phyloP scores from a whole-genome alignment of 2,888 invertebrate genomes.

The Tiliacea aurago region DNA sequence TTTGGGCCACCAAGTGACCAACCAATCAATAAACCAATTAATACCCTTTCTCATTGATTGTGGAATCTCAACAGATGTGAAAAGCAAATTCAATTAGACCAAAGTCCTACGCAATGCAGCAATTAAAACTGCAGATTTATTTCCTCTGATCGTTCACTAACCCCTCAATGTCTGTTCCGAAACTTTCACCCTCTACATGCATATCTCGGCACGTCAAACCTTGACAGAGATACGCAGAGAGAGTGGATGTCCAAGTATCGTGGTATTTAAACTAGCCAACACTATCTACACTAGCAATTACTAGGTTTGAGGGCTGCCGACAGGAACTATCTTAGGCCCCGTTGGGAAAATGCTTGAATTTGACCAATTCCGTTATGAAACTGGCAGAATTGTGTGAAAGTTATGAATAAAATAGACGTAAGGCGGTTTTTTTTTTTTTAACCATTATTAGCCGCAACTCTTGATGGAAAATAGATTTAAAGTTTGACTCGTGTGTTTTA shows the following conservation, averaged over 20 bases:
- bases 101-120: constrained; percentile 52
- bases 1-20: constrained; percentile 13
- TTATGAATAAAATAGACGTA: background rate
- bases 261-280: constrained; percentile 54
- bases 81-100: constrained; percentile 28
- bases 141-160: constrained; percentile 47
- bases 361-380: background rate
- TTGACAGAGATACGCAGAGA: constrained; percentile 64
- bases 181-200: constrained; percentile 67
- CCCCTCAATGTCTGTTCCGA: constrained; percentile 39
- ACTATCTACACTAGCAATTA: constrained; percentile 57
- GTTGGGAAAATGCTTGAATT: constrained; percentile 6
- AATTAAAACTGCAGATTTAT: constrained; percentile 58
- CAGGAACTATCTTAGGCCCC: constrained; percentile 34
- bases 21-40: constrained; percentile 40
- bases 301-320: constrained; percentile 54
- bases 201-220: constrained; percentile 62
- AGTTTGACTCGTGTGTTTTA: background rate
- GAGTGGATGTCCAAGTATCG: constrained; percentile 61
- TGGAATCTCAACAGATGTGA: constrained; percentile 32
- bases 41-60: constrained; percentile 25
- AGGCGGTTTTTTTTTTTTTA: background rate
- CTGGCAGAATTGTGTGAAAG: background rate
- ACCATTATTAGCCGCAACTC: background rate
- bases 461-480: background rate